Base-by-base conservation (phyloP, 2,888 invertebrate species). In the Eristalis arbustorum region DNA sequence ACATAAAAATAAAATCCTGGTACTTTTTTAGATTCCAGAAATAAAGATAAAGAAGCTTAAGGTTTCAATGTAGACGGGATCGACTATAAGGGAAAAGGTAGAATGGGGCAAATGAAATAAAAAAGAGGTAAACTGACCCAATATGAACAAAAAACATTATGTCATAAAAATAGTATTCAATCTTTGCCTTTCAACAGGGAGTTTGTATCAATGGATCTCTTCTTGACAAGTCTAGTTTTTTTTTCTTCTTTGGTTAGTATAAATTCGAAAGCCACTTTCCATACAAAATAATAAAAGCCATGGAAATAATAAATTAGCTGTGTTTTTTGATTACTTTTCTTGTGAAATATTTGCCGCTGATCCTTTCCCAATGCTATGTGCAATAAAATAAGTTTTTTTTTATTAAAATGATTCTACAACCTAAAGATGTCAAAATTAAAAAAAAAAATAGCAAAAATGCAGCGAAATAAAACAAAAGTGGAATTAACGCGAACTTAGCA, bases 321-420 rank as follows among this genome's bases (percentile, higher is more conserved):
- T 69, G 73, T 64, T 63, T 31, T n/a, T 83, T 25, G 22, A 34
- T 37, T 57, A 22, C 56, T n/a, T 28, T 42, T 75, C n/a, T 49
- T 49, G 0, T 77, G 13, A 66, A 40, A 22, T 69, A n/a, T 67
- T 77, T 64, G 66, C 37, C 49, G 57, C 40, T 56, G 57, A 64
- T 73, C 23, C 62, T 68, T 71, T 69, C n/a, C 57, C 74, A 80
- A 80, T 69, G 73, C 73, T 68, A 85, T 85, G 85, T 85, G 85
- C 85, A 85, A 71, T 74, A 71, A 82, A 69, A 25, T 23, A 74
- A 69, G 8, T n/a, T 22, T 18, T 3, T 49, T 18, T 25, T 25
- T 25, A 2, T 25, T 49, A 68, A 68, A 42, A 1, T 25, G 28
- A 61, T 14, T 42, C 31, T 34, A 68, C 28, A 59, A 13, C 14